Percentiles rank a stretch among this genome's conserved stretches.
Conservation (phyloP, 2,113 vertebrate species). For the Salvator merianae region DNA sequence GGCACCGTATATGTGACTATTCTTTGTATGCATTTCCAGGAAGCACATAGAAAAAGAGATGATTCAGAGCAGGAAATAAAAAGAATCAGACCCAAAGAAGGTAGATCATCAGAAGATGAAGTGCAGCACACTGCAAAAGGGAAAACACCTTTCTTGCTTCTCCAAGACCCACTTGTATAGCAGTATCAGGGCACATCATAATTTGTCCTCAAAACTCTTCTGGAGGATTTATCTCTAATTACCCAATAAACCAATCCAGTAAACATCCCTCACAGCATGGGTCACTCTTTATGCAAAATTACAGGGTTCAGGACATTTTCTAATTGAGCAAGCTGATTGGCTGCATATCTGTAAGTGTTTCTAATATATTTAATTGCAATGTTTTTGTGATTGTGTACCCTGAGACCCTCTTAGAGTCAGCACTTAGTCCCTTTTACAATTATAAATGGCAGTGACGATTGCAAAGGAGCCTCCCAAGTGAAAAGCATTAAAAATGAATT, state of each 20-base stretch:
- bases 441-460: conserved; percentile 22
- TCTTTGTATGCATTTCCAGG: background rate
- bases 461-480: background rate
- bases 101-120: background rate
- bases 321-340: conserved; percentile 22
- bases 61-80: background rate
- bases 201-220: background rate
- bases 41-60: background rate
- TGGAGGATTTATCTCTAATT: background rate
- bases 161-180: background rate
- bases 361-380: conserved; percentile 19
- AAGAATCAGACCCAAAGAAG: background rate
- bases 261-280: background rate
- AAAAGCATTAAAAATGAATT: background rate
- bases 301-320: background rate
- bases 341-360: conserved; percentile 25
- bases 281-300: conserved; percentile 1
- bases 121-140: background rate
- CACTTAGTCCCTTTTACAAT: conserved; percentile 21
- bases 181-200: conserved; percentile 8
- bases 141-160: background rate
- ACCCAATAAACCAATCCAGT: conserved; percentile 19
- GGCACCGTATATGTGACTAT: background rate
- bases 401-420: conserved; percentile 13
- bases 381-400: conserved; percentile 18